Percentiles rank a stretch among this genome's conserved stretches.
phyloP scores from a whole-genome alignment of 2,113 vertebrate genomes.

The Gopherus evgoodei region DNA sequence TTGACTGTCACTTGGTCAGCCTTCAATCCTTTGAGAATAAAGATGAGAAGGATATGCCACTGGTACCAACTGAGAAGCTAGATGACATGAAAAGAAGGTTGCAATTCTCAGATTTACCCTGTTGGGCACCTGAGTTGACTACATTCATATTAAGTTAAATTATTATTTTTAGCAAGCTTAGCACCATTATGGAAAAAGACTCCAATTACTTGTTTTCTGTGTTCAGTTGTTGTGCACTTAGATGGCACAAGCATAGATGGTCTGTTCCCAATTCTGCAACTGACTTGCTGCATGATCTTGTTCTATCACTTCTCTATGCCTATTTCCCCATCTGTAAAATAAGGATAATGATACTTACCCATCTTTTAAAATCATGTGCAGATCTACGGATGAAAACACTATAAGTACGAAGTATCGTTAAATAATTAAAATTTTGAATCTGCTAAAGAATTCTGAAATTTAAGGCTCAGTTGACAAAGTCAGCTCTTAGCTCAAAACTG shows the following conservation, averaged over 20 bases:
- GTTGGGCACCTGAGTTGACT: background rate
- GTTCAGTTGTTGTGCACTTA: background rate
- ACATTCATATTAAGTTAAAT: background rate
- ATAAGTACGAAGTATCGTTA: background rate
- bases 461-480: background rate
- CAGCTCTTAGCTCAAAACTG: background rate
- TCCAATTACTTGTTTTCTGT: background rate
- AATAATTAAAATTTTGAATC: background rate
- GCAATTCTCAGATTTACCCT: background rate
- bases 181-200: background rate
- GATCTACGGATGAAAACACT: background rate
- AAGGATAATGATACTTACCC: background rate
- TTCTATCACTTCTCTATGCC: background rate
- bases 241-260: background rate
- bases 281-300: background rate
- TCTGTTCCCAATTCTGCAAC: background rate
- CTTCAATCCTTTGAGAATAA: conserved; percentile 88
- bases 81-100: conserved; percentile 95
- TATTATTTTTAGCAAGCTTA: background rate
- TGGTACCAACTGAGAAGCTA: conserved; percentile 88
- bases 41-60: conserved; percentile 82
- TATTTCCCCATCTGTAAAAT: background rate
- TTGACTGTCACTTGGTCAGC: conserved; percentile 78
- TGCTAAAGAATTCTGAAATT: background rate
- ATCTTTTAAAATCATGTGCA: background rate